These are phyloP conservation scores for Siphamia tubifer DNA, from an alignment of 2,113 vertebrate genomes.

Conservation along the genomic window DNA sequence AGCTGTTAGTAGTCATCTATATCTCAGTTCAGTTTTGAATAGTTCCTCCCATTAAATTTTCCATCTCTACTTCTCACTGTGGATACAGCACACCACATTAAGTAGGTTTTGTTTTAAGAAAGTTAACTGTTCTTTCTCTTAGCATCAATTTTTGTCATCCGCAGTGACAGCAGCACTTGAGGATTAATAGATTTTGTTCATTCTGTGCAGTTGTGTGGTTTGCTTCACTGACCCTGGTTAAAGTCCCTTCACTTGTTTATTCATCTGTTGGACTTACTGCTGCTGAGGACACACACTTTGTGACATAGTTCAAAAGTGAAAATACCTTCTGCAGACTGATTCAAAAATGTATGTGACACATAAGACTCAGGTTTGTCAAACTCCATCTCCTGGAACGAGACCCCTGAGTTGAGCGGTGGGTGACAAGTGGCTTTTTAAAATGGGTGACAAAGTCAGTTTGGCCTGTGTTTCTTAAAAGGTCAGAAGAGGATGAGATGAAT, in stretches of 20 bases:
- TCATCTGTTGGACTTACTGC: neutral
- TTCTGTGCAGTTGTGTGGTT: neutral
- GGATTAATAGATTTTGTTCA: neutral
- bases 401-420: neutral
- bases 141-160: neutral
- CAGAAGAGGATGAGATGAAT: slow-evolving; percentile 34
- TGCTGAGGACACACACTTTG: neutral
- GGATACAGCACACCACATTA: neutral
- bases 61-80: neutral
- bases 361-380: neutral
- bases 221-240: slow-evolving; percentile 31
- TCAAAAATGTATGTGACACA: neutral
- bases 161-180: neutral
- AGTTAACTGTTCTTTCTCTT: neutral
- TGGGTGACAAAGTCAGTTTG: slow-evolving; percentile 52
- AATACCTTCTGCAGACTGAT: slow-evolving; percentile 13
- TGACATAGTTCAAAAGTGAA: slow-evolving; percentile 8
- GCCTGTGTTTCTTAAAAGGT: slow-evolving; percentile 56
- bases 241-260: slow-evolving; percentile 1
- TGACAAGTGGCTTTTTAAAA: slow-evolving; percentile 1
- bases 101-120: slow-evolving; percentile 12
- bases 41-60: slow-evolving; percentile 6
- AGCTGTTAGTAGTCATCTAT: neutral
- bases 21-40: neutral
- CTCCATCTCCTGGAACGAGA: slow-evolving; percentile 9